These are phyloP conservation scores for Linepithema humile DNA, from an alignment of 1,140 invertebrate genomes.

Conservation along the genomic window DNA sequence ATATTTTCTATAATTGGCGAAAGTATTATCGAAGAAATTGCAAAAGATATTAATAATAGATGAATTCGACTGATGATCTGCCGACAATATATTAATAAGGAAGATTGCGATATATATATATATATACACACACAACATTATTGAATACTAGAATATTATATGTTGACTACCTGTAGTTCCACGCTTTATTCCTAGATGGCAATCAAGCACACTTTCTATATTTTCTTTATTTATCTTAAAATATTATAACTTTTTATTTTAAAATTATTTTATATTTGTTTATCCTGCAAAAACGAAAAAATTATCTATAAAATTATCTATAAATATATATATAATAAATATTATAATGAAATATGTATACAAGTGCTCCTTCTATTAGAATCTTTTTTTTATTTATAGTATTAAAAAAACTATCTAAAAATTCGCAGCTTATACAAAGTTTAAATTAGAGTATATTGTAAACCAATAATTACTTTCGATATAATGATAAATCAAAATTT, in stretches of 20 bases:
- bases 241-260: background rate
- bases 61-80: background rate
- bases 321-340: background rate
- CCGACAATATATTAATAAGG: background rate
- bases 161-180: background rate
- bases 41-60: background rate
- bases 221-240: background rate
- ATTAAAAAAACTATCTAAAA: background rate
- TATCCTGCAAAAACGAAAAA: background rate
- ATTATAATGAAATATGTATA: background rate
- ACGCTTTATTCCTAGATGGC: background rate
- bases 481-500: background rate
- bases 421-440: background rate
- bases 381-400: background rate
- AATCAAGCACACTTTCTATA: background rate
- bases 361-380: background rate
- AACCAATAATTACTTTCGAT: background rate
- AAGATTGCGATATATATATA: background rate
- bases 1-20: background rate
- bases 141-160: background rate
- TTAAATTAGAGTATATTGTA: background rate
- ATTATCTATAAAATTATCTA: background rate
- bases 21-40: background rate
- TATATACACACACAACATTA: background rate
- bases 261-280: background rate